Percentiles rank a stretch among this genome's conserved stretches.
These are phyloP conservation scores for Setophaga coronata DNA, from an alignment of 2,113 vertebrate species.

Conservation along the genomic window DNA sequence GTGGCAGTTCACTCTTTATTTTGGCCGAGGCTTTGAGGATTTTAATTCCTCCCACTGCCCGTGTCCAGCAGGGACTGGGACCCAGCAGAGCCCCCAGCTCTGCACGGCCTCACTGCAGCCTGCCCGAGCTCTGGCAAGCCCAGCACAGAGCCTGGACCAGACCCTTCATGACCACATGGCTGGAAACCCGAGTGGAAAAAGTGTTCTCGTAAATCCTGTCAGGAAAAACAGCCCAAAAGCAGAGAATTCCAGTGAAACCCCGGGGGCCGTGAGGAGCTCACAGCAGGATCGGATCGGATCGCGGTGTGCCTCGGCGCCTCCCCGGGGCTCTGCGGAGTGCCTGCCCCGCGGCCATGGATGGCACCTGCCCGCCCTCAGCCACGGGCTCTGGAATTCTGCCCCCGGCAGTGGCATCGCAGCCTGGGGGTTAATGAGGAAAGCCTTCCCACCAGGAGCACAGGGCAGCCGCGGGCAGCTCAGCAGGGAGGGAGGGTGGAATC, in stretches of 20 bases:
- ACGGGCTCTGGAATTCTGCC: background rate
- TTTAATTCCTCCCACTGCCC: background rate
- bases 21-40: too few species aligned
- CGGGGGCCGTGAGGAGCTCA: background rate
- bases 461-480: accelerated
- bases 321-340: background rate
- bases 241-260: background rate
- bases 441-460: background rate
- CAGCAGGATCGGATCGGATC: background rate
- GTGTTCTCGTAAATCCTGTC: background rate
- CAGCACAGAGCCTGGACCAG: background rate
- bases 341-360: background rate
- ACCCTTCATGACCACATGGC: background rate
- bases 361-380: background rate
- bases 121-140: background rate
- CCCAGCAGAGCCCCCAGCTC: background rate
- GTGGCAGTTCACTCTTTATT: accelerated
- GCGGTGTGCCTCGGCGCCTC: background rate
- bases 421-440: background rate
- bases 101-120: background rate
- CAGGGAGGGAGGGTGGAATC: background rate
- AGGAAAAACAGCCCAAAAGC: background rate
- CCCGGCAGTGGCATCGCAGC: background rate
- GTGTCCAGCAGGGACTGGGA: accelerated
- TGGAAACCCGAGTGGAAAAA: slow-evolving; percentile 6